These are phyloP conservation scores for Acanthosoma haemorrhoidale DNA, from an alignment of 2,888 invertebrate genomes.

Conservation along the genomic window DNA sequence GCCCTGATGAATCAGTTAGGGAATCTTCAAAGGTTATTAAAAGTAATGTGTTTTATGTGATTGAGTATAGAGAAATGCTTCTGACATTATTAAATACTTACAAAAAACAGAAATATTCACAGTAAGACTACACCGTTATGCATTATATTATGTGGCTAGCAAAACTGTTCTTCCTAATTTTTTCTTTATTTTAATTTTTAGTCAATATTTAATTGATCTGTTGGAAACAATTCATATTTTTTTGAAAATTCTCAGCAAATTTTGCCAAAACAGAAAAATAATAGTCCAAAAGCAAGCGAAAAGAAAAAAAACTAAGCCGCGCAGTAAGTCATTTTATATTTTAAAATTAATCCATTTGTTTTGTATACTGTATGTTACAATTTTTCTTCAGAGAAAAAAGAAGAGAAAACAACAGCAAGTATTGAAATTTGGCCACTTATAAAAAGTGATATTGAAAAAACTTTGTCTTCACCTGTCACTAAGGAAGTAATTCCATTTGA, in stretches of 20 bases:
- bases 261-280: constrained; percentile 54
- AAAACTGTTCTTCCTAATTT: not conserved
- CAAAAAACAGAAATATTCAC: constrained; percentile 77
- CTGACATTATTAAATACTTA: constrained; percentile 50
- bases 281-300: constrained; percentile 62
- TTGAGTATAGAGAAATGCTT: constrained; percentile 88
- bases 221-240: constrained; percentile 86
- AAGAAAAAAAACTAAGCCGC: constrained; percentile 50
- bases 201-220: constrained; percentile 77
- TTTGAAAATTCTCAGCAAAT: constrained; percentile 77
- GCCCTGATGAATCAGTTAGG: constrained; percentile 61
- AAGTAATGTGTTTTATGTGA: constrained; percentile 85
- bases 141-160: not conserved
- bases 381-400: not conserved
- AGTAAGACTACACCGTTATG: constrained; percentile 17
- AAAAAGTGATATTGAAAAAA: constrained; percentile 28
- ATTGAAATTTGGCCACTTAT: constrained; percentile 32
- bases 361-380: not conserved
- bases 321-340: constrained; percentile 20
- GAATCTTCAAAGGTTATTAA: constrained; percentile 81
- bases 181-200: constrained; percentile 45
- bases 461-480: constrained; percentile 61
- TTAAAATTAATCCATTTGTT: not conserved
- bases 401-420: not conserved
- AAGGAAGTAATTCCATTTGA: constrained; percentile 73